phyloP scores from a whole-genome alignment of 2,888 invertebrate species.

The Ectobius pallidus region DNA sequence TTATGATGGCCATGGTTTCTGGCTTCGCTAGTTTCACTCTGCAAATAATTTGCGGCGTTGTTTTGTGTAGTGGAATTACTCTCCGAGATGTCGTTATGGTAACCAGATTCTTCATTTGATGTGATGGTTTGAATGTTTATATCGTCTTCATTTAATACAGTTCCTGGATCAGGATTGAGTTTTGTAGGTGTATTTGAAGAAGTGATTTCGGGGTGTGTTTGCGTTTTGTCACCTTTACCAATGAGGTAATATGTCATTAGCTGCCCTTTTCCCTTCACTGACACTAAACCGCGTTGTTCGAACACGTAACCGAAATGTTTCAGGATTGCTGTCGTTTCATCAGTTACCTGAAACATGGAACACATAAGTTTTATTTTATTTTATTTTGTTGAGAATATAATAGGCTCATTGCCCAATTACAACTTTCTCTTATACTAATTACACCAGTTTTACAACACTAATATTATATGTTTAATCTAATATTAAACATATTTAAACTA shows the following conservation, averaged over 20 bases:
- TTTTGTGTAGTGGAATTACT: background rate
- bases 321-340: conserved; percentile 90
- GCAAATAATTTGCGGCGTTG: background rate
- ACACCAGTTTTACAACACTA: no score
- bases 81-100: background rate
- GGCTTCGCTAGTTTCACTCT: background rate
- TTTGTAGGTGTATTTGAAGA: background rate
- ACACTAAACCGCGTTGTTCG: conserved; percentile 91
- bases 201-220: conserved; percentile 28
- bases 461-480: no score
- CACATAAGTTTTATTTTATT: no score
- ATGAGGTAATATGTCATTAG: conserved; percentile 91
- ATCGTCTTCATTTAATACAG: background rate
- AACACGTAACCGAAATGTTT: conserved; percentile 90
- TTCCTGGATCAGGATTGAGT: background rate
- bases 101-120: background rate
- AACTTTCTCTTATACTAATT: no score
- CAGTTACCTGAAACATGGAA: conserved; percentile 80
- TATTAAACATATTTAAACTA: no score
- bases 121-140: background rate
- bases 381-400: no score
- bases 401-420: no score
- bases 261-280: conserved; percentile 97
- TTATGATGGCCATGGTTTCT: background rate
- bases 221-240: conserved; percentile 54